These are phyloP conservation scores for Rhinophrynus dorsalis DNA, from an alignment of 2,797 vertebrate genomes.

Conservation along the genomic window DNA sequence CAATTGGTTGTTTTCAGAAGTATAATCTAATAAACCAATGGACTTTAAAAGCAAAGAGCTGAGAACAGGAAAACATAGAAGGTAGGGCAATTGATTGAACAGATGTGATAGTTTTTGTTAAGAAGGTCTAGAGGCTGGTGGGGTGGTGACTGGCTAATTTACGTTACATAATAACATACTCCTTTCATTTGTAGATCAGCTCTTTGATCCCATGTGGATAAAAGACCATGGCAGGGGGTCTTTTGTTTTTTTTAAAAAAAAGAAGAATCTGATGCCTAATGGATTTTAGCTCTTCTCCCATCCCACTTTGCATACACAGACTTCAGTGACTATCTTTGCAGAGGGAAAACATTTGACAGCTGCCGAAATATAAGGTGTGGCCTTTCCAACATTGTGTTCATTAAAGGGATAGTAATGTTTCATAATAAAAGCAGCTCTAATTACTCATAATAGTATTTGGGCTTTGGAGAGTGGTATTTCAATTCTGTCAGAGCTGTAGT, in stretches of 20 bases:
- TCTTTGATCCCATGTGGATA: constrained; percentile 78
- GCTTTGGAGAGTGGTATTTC: no score
- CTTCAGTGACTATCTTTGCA: constrained; percentile 21
- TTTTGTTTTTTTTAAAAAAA: constrained; percentile 82
- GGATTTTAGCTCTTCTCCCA: constrained; percentile 16
- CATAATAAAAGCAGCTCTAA: no score
- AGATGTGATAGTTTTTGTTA: constrained; percentile 80
- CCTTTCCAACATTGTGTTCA: no score
- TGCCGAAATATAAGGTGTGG: constrained; percentile 33
- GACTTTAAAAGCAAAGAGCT: constrained; percentile 61
- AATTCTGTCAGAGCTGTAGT: no score
- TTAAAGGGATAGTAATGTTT: no score
- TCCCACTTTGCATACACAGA: constrained; percentile 6
- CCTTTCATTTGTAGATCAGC: constrained; percentile 84
- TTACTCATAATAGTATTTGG: no score
- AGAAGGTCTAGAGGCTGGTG: constrained; percentile 65
- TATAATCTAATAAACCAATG: constrained; percentile 61
- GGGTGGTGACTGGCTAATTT: constrained; percentile 77
- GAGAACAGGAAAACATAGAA: constrained; percentile 64
- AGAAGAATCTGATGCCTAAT: constrained; percentile 56
- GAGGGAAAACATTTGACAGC: constrained; percentile 24
- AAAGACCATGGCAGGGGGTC: constrained; percentile 71
- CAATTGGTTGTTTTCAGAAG: constrained; percentile 6
- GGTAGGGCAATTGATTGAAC: constrained; percentile 76
- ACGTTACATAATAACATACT: constrained; percentile 66